phyloP scores from a whole-genome alignment of 2,113 vertebrate species.

The Stigmatopora nigra region DNA sequence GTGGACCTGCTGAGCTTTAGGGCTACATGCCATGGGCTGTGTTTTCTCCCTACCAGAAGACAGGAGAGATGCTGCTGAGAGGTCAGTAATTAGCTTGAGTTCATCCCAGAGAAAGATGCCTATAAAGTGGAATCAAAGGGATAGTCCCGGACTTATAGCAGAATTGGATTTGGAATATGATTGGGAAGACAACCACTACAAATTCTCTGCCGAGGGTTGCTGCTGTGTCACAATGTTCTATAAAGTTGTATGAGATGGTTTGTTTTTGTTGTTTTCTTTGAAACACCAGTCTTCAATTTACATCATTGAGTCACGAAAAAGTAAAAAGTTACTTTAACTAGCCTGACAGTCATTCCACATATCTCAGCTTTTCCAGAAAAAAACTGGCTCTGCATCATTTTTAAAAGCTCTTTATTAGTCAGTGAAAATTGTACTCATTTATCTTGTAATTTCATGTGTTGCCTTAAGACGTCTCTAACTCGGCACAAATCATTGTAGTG shows the following conservation, averaged over 20 bases:
- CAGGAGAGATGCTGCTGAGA: conserved; percentile 62
- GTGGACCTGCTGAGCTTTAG: conserved; percentile 42
- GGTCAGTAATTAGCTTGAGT: conserved; percentile 75
- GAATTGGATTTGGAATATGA: neutral
- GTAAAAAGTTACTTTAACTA: neutral
- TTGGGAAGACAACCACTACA: neutral
- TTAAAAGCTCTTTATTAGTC: neutral
- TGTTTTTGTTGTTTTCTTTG: conserved; percentile 18
- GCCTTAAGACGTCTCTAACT: neutral
- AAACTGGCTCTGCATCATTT: neutral
- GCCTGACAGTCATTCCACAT: neutral
- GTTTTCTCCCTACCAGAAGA: conserved; percentile 76
- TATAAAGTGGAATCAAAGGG: neutral
- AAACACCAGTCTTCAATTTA: conserved; percentile 5
- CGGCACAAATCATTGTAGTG: neutral
- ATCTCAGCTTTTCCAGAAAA: neutral
- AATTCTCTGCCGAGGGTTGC: neutral
- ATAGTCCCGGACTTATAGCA: neutral
- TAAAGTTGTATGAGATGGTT: conserved; percentile 14
- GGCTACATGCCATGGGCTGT: conserved; percentile 80
- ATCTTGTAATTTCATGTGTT: neutral
- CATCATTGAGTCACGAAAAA: neutral
- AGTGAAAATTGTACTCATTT: neutral
- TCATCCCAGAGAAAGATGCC: neutral
- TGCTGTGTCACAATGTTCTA: neutral